Base-by-base conservation (phyloP, 1,140 invertebrate genomes). In the Sycophila sp. region DNA sequence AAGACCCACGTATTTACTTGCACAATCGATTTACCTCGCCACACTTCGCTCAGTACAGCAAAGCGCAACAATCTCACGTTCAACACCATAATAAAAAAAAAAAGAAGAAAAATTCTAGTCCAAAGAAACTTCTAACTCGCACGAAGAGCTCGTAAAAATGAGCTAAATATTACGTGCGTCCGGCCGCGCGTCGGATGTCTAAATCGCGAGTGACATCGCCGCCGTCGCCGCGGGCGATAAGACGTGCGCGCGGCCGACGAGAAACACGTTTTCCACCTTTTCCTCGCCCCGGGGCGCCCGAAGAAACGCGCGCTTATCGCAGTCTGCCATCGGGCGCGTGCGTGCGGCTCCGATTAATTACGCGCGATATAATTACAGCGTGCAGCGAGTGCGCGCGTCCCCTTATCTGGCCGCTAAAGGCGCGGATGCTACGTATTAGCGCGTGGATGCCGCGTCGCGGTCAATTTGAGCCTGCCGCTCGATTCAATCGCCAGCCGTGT, bases 251-350 rank as follows among this genome's bases (percentile, higher is more conserved):
- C 10, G 22, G 45, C 24, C 51, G n/a, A n/a, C n/a, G n/a, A n/a
- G n/a, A n/a, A n/a, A n/a, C n/a, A n/a, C n/a, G 51, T 53, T 26
- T 28, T 26, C 24, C 51, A 53, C 51, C 24, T 53, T 53, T 53
- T 53, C 26, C 51, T 10, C 28, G 42, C 26, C 51, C 55, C n/a
- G 38, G 15, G 40, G 34, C 42, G 30, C 15, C 36, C n/a, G n/a
- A 47, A 49, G 38, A 49, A 49, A 34, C 71, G 40, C 38, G 56
- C 42, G 45, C 49, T 53, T 53, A 53, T 53, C 51, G 51, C 4
- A 2, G 15, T 15, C 2, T 24, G 24, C 4, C 51, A 53, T 53
- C 51, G 51, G 28, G 1, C 26, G 51, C 51, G 51, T 30, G n/a
- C 26, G 28, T 24, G n/a, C 19, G 5, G 6, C 26, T 30, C 15